Conservation (phyloP, 2,113 vertebrate genomes). For the Embiotoca jacksoni region DNA sequence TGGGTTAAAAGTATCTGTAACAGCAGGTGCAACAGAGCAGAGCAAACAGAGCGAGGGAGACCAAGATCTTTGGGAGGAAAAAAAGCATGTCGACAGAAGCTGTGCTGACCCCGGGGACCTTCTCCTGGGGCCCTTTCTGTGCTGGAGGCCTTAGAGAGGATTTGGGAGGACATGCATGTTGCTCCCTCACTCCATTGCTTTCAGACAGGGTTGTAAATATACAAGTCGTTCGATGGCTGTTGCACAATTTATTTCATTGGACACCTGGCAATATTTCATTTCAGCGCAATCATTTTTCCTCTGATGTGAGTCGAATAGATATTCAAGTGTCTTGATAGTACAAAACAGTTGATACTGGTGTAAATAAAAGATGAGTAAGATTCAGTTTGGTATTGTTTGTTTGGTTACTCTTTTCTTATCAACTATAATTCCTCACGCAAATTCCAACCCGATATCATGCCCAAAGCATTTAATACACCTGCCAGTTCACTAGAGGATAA, state of each 20-base stretch:
- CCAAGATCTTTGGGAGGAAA: background rate
- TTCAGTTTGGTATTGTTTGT: background rate
- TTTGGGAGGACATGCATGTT: slow-evolving; percentile 39
- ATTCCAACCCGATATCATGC: no score
- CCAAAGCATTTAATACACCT: no score
- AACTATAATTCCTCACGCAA: no score
- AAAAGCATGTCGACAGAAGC: slow-evolving; percentile 41
- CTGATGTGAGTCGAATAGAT: background rate
- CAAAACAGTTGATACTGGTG: background rate
- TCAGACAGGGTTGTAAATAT: slow-evolving; percentile 37
- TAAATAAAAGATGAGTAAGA: background rate
- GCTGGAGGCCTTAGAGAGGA: slow-evolving; percentile 27
- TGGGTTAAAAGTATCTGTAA: slow-evolving; percentile 13
- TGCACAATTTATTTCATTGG: slow-evolving; percentile 27
- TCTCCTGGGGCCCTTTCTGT: slow-evolving; percentile 37
- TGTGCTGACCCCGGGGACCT: slow-evolving; percentile 48
- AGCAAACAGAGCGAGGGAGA: slow-evolving; percentile 6
- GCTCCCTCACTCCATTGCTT: slow-evolving; percentile 9
- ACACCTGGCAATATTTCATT: slow-evolving; percentile 10
- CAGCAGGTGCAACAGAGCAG: slow-evolving; percentile 36
- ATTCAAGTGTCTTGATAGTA: background rate
- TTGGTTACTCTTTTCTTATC: no score
- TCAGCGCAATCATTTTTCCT: slow-evolving; percentile 10
- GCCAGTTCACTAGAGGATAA: no score
- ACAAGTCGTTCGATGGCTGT: slow-evolving; percentile 5